phyloP scores from a whole-genome alignment of 2,888 invertebrate genomes.

The Xanthia icteritia region DNA sequence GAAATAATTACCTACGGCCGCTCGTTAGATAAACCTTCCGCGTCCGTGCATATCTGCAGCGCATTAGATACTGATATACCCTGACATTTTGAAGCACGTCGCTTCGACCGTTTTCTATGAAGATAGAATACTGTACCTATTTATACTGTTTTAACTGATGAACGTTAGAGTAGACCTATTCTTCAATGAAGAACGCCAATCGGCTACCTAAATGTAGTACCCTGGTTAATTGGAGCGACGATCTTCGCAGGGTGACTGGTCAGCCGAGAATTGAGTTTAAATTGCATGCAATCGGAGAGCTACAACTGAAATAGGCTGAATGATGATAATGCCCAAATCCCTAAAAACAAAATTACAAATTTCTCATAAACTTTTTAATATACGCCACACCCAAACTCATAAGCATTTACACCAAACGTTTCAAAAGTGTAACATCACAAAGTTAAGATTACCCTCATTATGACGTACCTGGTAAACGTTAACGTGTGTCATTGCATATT shows the following conservation, averaged over 20 bases:
- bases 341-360: not conserved
- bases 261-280: not conserved
- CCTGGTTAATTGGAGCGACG: not conserved
- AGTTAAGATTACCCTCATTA: slow-evolving; percentile 61
- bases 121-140: too few species aligned
- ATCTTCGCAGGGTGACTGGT: not conserved
- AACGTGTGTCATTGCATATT: slow-evolving; percentile 63
- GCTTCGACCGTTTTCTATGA: too few species aligned
- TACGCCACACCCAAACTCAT: slow-evolving; percentile 10
- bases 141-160: not conserved
- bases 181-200: not conserved
- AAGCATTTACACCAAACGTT: slow-evolving; percentile 40
- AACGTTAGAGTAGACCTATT: not conserved
- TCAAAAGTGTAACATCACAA: slow-evolving; percentile 42
- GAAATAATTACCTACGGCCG: too few species aligned
- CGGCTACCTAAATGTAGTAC: too few species aligned
- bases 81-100: too few species aligned
- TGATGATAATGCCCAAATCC: not conserved
- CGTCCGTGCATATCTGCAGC: too few species aligned
- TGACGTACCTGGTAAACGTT: slow-evolving; percentile 55
- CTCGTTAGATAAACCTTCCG: too few species aligned
- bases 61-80: too few species aligned
- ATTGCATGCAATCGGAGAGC: not conserved
- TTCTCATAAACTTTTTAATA: slow-evolving; percentile 11
- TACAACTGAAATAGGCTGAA: too few species aligned